Evolutionary conservation across 1,140 invertebrate genomes (phyloP).

Genomic region (Bactericera cockerelli): DNA sequence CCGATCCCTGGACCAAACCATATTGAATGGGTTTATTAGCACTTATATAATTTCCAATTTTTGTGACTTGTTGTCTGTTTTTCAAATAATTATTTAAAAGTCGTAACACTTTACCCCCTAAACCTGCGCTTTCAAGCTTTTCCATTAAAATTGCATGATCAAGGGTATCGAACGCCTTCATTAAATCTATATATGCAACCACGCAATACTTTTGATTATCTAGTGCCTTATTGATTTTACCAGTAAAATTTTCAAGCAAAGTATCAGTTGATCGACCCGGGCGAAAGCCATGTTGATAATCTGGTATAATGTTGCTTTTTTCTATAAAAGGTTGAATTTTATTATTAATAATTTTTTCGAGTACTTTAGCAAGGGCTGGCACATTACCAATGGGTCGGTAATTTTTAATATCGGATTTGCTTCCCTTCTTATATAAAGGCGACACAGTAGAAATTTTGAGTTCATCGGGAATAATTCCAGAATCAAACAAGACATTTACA

Average conservation of each 20-base stretch:
- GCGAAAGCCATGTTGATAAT: not conserved
- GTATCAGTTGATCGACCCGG: not conserved
- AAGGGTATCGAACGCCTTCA: not conserved
- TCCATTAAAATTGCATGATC: not conserved
- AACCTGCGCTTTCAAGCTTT: not conserved
- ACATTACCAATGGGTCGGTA: not conserved
- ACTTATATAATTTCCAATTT: not conserved
- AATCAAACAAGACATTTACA: not conserved
- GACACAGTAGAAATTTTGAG: not conserved
- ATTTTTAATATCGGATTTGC: not conserved
- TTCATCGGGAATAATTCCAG: not conserved
- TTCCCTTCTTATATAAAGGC: not conserved
- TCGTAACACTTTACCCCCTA: not conserved
- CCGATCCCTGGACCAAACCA: not conserved
- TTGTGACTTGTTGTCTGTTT: not conserved
- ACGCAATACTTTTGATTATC: not conserved
- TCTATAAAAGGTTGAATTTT: not conserved
- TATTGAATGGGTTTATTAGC: not conserved
- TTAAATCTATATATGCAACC: constrained; percentile 1
- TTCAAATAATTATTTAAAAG: not conserved
- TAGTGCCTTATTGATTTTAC: not conserved
- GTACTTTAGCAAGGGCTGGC: not conserved
- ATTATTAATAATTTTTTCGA: not conserved
- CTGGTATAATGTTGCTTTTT: not conserved
- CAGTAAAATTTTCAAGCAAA: not conserved